Conservation (phyloP, 2,797 vertebrate genomes). For the Gorsachius magnificus region DNA sequence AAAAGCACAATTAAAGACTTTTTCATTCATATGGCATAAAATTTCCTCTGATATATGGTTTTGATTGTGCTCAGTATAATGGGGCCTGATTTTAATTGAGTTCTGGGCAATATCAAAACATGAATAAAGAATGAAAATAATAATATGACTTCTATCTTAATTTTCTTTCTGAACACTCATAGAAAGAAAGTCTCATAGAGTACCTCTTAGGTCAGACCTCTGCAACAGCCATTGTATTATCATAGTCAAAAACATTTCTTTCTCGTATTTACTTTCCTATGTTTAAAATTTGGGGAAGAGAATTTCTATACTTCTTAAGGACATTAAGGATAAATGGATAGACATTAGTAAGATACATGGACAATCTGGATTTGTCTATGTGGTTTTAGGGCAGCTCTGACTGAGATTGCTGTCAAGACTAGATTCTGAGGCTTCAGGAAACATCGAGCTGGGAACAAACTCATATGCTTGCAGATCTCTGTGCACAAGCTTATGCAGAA, state of each 20-base stretch:
- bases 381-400: background rate
- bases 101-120: slow-evolving; percentile 2
- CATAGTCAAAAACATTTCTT: background rate
- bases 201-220: background rate
- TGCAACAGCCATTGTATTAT: background rate
- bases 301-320: background rate
- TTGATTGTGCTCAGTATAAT: slow-evolving; percentile 39
- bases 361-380: background rate
- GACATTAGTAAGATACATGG: background rate
- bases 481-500: background rate
- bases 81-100: slow-evolving; percentile 41
- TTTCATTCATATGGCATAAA: slow-evolving; percentile 1
- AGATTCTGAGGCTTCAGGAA: background rate
- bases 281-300: background rate
- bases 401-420: background rate
- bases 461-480: background rate
- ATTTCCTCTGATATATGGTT: background rate
- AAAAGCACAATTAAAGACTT: slow-evolving; percentile 32
- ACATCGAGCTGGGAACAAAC: accelerated
- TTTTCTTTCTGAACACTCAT: background rate
- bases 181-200: background rate
- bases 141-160: background rate
- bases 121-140: slow-evolving; percentile 10
- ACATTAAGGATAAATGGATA: background rate
- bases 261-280: background rate